These are phyloP conservation scores for Netelia fuscicornis DNA, from an alignment of 2,888 invertebrate species.

Conservation along the genomic window DNA sequence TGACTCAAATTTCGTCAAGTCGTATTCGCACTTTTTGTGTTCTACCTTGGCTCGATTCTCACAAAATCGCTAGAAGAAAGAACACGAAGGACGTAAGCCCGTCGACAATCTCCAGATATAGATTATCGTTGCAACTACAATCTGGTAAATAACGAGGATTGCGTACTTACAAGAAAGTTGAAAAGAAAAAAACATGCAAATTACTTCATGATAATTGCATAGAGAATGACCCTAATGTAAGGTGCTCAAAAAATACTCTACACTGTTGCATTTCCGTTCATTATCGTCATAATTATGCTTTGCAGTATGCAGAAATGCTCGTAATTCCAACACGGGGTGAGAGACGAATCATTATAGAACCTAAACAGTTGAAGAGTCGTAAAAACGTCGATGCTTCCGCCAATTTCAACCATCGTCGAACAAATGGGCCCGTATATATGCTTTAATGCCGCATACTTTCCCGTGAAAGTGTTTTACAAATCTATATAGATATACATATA, in stretches of 20 bases:
- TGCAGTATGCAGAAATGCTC: conserved; percentile 19
- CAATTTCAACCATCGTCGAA: conserved; percentile 39
- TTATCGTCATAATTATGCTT: not conserved
- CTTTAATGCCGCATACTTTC: conserved; percentile 65
- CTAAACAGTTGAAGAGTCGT: not conserved
- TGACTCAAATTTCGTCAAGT: not conserved
- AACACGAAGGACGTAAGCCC: not conserved
- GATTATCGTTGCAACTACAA: too few relatives aligned
- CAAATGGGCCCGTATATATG: conserved; percentile 49
- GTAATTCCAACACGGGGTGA: conserved; percentile 11
- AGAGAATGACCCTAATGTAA: not conserved
- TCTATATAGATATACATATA: not conserved
- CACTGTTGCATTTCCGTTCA: not conserved
- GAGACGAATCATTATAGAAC: conserved; percentile 45
- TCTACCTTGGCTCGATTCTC: not conserved
- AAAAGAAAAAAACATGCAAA: not conserved
- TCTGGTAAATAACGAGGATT: too few relatives aligned
- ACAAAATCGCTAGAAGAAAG: not conserved
- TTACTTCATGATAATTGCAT: not conserved
- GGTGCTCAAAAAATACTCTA: not conserved
- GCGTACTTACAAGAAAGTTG: too few relatives aligned
- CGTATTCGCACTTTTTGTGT: not conserved
- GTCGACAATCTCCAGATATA: too few relatives aligned
- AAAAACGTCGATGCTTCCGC: conserved; percentile 59
- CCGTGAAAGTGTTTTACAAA: conserved; percentile 70